phyloP scores from a whole-genome alignment of 2,113 vertebrate species.

The Colius striatus region DNA sequence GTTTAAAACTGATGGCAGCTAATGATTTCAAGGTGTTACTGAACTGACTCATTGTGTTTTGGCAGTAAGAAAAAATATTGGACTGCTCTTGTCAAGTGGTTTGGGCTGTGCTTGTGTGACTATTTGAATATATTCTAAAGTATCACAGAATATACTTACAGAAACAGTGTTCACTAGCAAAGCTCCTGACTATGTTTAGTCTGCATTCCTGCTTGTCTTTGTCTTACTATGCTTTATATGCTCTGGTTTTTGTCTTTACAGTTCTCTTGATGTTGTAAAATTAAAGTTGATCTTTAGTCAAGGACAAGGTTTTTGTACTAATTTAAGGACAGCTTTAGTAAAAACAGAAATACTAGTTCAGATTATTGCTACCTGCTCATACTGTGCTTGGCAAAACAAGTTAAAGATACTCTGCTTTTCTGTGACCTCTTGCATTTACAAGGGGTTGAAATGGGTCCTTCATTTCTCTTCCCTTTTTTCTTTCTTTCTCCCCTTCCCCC shows the following conservation, averaged over 20 bases:
- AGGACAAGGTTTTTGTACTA: neutral
- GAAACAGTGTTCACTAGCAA: neutral
- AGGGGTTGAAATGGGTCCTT: neutral
- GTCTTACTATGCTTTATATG: neutral
- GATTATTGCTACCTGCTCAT: neutral
- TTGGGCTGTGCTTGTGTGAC: neutral
- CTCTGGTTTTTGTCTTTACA: neutral
- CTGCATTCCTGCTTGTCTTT: neutral
- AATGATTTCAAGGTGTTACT: neutral
- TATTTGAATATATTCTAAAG: neutral
- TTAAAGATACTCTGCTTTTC: neutral
- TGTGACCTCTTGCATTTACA: neutral
- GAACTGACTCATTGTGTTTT: neutral
- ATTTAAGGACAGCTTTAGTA: neutral
- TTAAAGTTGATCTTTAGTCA: neutral
- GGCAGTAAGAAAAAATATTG: neutral
- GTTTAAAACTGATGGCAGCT: neutral
- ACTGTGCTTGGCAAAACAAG: neutral
- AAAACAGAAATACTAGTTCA: neutral
- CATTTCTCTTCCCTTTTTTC: neutral
- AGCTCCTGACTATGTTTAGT: neutral
- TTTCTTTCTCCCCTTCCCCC: neutral
- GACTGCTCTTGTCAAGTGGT: fast-evolving
- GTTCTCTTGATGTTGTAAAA: neutral
- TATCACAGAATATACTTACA: neutral